Evolutionary conservation across 2,113 vertebrate genomes (phyloP).

Genomic region (Sylvilagus bachmani): DNA sequence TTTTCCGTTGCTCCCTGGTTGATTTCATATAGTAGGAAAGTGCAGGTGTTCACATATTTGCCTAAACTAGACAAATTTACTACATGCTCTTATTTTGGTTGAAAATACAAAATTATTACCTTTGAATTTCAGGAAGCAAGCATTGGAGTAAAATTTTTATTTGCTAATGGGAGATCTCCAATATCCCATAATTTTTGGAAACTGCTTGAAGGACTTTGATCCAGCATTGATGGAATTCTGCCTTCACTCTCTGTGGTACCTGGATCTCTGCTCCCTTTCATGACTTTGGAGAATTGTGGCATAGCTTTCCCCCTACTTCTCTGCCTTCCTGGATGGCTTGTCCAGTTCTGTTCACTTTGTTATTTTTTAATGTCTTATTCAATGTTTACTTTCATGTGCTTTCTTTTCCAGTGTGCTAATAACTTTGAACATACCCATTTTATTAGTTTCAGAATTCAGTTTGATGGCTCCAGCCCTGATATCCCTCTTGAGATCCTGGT

Average conservation of each 20-base stretch:
- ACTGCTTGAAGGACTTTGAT: not conserved
- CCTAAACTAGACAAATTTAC: not conserved
- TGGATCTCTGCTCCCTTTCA: not conserved
- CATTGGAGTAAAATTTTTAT: not conserved
- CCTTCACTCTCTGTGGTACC: not conserved
- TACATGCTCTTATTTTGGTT: not conserved
- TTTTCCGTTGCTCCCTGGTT: not conserved
- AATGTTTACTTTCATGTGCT: not conserved
- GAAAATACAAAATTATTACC: not conserved
- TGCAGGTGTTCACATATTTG: not conserved
- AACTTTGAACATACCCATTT: not conserved
- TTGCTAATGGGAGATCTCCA: not conserved
- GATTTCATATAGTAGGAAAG: not conserved
- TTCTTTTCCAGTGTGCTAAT: not conserved
- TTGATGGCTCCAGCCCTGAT: not conserved
- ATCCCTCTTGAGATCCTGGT: not conserved
- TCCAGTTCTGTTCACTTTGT: not conserved
- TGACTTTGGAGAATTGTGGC: not conserved
- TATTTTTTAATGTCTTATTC: not conserved
- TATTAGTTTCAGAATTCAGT: not conserved
- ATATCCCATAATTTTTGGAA: not conserved
- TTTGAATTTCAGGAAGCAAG: not conserved
- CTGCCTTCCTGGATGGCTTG: not conserved
- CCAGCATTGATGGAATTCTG: accelerated
- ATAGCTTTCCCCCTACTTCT: not conserved